Base-by-base conservation (phyloP, 2,797 vertebrate species). In the Coranthus polyacanthus region DNA sequence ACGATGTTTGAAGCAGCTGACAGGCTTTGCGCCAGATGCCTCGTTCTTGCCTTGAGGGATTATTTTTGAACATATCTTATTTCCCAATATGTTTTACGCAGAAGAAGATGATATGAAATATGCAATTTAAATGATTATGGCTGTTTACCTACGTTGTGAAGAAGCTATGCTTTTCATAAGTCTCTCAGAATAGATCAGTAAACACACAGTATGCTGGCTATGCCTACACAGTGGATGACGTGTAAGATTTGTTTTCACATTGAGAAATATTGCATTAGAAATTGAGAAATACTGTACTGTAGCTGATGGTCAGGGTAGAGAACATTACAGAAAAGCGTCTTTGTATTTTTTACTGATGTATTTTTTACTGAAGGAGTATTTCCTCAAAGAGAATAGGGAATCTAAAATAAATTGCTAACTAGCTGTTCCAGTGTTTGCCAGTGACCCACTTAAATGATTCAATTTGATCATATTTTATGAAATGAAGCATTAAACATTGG, bases 121-220 rank as follows among this genome's bases (percentile, higher is more conserved):
- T 75, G 52, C 41, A 62, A 58, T 76, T 66, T 57, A 50, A 52
- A 73, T 68, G 57, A 58, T 70, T 54, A 54, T 10, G 21, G 42
- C 47, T 80, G 79, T 84, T 84, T 82, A 64, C 18, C 36, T 65
- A 22, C 44, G 67, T 66, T 80, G 76, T 83, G 58, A 77, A 57
- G 70, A 22, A 12, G 60, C 36, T 62, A 68, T 41, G 62, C 52
- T 47, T 70, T 67, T 73, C 64, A 59, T 44, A 41, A 53, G 63
- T 71, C 6, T 57, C 61, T 77, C 17, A 36, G 55, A 82, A 73
- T 82, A 79, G 56, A 64, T 47, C 18, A 29, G 29, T 53, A 71
- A 67, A 72, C 37, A 71, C 64, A 72, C 39, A 72, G 20, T 50
- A 45, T 50, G 45, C 51, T 61, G 39, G 6, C 29, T 37, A 12